Evolutionary conservation across 2,113 vertebrate species (phyloP), one percentile per base, ranked within the genome.

Genomic region (Trogon surrucura): DNA sequence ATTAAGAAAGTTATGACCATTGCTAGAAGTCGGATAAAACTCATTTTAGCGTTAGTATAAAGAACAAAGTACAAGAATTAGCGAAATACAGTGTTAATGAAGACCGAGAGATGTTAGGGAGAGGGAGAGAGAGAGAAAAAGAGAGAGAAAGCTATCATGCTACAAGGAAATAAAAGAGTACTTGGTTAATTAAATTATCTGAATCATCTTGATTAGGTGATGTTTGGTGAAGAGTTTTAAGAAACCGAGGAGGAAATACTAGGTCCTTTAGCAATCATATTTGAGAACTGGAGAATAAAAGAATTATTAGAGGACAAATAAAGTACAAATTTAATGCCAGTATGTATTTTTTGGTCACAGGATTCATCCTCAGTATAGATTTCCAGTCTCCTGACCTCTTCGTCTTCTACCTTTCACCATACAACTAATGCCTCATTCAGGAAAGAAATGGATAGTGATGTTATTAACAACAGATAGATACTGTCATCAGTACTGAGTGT

Each of bases 141-240:
- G 14, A 44, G 16, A 75, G 21, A 13, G n/a, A 16, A 6, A 14
- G 9, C 12, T 13, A 50, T 85, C 30, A 36, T 73, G n/a, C 30
- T 71, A 30, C 51, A 82, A 84, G 50, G 12, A 95, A 64, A 61
- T n/a, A 79, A 58, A 91, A 86, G 50, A 29, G 7, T 51, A 56
- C 17, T 82, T 87, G 17, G 27, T 80, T 93, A 82, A 66, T 91
- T 73, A 80, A 65, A 80, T 36, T 64, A 80, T 48, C 45, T 53
- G 30, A 89, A 92, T 94, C 36, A 77, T 64, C 21, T 64, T 67
- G 44, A 19, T 85, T 88, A 89, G 29, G 21, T 73, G 84, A 69
- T 84, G 11, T 79, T 96, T 89, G 29, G 75, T 58, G 15, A 94
- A 66, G 44, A 66, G 16, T 67, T 80, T 93, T 93, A 71, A 89